Evolutionary conservation across 1,140 invertebrate species (phyloP), one percentile per base, ranked within the genome.

Genomic region (Aricia agestis): DNA sequence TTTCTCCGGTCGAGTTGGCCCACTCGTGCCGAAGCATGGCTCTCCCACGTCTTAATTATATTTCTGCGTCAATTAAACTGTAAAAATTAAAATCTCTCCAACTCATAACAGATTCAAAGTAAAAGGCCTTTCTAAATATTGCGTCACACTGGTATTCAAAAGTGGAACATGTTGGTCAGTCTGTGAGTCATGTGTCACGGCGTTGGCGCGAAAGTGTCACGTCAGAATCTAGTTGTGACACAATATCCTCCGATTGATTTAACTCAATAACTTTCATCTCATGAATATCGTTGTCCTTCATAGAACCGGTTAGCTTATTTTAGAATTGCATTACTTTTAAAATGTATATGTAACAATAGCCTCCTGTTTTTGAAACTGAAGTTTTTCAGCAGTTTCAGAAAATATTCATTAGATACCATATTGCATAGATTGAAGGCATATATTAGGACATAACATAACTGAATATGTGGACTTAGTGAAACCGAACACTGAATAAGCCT

Each of bases 201-300:
- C 36, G 58, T 59, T 59, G n/a, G 58, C 59, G 59, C 59, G 59
- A 63, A 63, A 63, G 59, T 63, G 59, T 61, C 59, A 25, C 59
- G 7, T 52, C 45, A 52, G 45, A 52, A 63, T 19, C 59, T 25
- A 63, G 59, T 63, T 63, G 59, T 63, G 18, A 63, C 59, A 11
- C 18, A 59, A 59, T 63, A 63, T 63, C 59, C 59, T 63, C 19
- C 45, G 45, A 52, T 52, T 13, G 45, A 52, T 36, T 4, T 1
- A 36, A 7, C 6, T 52, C 10, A 10, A 15, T 13, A 13, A 52
- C 45, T 52, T 52, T 52, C 45, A 52, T 52, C 11, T 52, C 13
- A 36, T 36, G 13, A 52, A 52, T 15, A 52, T 52, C 0, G 45
- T 4, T 36, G 45, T 52, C 45, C 45, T 52, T 52, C 45, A 9